Conservation (phyloP, 2,113 vertebrate species). For the Sprattus sprattus region DNA sequence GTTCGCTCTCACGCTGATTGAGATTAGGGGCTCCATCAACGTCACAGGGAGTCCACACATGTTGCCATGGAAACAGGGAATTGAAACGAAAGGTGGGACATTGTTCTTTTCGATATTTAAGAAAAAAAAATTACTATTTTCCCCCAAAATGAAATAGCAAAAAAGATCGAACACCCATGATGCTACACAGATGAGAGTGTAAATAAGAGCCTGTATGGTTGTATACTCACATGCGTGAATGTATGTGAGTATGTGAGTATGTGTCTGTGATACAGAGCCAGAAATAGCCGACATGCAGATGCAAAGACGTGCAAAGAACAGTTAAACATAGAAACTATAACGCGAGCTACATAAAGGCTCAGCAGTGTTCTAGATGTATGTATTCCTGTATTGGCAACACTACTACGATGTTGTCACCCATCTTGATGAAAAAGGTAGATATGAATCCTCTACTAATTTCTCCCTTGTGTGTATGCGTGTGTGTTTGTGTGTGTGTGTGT, state of each 20-base stretch:
- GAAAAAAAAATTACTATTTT: background rate
- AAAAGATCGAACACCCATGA: no score
- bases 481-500: background rate
- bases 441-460: background rate
- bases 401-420: background rate
- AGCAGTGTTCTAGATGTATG: background rate
- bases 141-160: background rate
- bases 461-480: background rate
- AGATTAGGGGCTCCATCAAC: constrained; percentile 8
- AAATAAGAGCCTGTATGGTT: no score
- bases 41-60: constrained; percentile 8
- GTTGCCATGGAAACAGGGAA: constrained; percentile 11
- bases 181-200: background rate
- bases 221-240: no score
- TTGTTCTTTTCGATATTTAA: background rate
- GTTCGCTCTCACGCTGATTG: background rate
- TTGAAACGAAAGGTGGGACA: background rate
- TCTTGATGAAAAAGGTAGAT: background rate
- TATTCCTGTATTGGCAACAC: background rate
- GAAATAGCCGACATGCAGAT: background rate
- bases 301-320: no score
- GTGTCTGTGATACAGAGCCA: background rate
- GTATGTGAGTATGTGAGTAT: background rate
- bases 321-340: no score
- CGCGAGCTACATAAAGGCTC: background rate